A percentile compares a stretch with the other conserved stretches of the same genome.
Conservation (phyloP, 2,888 invertebrate genomes). For the Mimachlamys varia region DNA sequence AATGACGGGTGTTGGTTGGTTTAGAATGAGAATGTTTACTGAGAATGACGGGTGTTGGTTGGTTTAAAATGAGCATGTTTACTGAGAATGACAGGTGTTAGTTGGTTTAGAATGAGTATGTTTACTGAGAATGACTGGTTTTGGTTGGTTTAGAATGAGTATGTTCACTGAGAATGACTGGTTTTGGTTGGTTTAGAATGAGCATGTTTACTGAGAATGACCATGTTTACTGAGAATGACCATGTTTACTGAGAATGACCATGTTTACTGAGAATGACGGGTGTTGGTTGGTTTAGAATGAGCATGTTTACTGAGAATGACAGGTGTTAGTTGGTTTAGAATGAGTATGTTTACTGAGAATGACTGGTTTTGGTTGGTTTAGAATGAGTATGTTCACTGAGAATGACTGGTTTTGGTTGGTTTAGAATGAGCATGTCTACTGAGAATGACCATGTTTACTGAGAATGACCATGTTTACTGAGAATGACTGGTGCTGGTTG, state of each 20-base stretch:
- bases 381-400: neutral
- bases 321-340: too few species aligned
- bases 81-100: neutral
- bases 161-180: too few species aligned
- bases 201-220: neutral
- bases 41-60: too few species aligned
- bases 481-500: neutral
- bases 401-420: neutral
- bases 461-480: neutral
- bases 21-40: too few species aligned
- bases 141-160: too few species aligned
- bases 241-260: neutral
- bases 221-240: neutral
- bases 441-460: neutral
- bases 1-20: neutral
- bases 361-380: too few species aligned
- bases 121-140: neutral
- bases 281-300: neutral
- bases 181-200: too few species aligned
- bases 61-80: too few species aligned
- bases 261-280: neutral
- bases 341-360: too few species aligned
- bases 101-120: neutral
- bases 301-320: neutral
- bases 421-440: neutral